Base-by-base conservation (phyloP, 2,113 vertebrate species). In the Raja brachyura region DNA sequence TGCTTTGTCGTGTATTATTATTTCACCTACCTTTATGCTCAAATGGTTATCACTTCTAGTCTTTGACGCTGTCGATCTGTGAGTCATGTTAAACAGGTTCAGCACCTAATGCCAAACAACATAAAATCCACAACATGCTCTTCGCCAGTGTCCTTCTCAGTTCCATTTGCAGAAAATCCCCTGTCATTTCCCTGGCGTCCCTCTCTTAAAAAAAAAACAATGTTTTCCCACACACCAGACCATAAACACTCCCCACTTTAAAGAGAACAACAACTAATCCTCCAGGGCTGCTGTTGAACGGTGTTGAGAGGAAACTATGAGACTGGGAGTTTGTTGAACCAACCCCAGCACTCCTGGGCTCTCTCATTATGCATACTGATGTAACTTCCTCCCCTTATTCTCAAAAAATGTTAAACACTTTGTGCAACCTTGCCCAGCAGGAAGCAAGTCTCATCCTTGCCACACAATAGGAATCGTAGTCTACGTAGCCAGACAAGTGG, bases 11-110 rank as follows among this genome's bases (percentile, higher is more conserved):
- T 88, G 0, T 88, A n/a, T n/a, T 61, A 86, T 66, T 25, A 86
- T 73, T 93, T 11, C 70, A 68, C 94, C 5, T 95, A 97, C 97
- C 96, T 97, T 96, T 94, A 96, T 96, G 93, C 96, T 95, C 94
- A 94, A 86, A 95, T 96, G 96, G 94, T 94, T 95, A 77, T 96
- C 96, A 94, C 95, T 95, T 95, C 93, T 95, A 95, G 73, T 74
- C 93, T 93, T 94, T 63, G 93, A 56, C 63, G 96, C 96, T 94
- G 96, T 96, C 31, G 94, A 95, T 95, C 95, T 95, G 94, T 96
- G 94, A 95, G 96, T 95, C 96, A 97, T 97, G 95, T 94, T 96
- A 93, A 94, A 92, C 90, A 73, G 90, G 93, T 94, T 93, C 75
- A 28, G 2, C 77, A 93, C 81, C 74, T 93, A 93, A 10, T 70